A percentile compares a stretch with the other conserved stretches of the same genome.
Evolutionary conservation across 2,113 vertebrate species (phyloP).

Genomic region (Prunella himalayana): DNA sequence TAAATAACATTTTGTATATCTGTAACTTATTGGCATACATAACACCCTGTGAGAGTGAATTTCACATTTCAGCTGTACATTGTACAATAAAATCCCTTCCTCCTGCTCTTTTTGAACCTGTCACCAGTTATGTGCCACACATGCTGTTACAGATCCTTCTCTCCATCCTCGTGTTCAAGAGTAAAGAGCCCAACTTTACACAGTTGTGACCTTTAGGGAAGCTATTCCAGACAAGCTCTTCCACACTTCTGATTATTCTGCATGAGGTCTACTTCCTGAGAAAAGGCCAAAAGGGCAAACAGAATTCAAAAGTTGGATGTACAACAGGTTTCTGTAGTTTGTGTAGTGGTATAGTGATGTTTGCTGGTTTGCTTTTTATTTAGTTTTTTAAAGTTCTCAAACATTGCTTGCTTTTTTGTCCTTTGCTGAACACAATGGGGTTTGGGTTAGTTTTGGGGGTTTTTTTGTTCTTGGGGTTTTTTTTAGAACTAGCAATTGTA

Average conservation of each 20-base stretch:
- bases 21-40: not conserved
- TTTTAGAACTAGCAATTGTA: not conserved
- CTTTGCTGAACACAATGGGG: not conserved
- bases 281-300: not conserved
- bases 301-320: not conserved
- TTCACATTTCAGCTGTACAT: not conserved
- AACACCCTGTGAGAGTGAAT: not conserved
- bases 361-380: not conserved
- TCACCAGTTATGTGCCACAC: not conserved
- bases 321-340: not conserved
- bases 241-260: not conserved
- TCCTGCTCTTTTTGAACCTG: not conserved
- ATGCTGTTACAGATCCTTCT: not conserved
- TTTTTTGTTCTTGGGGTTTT: rapidly evolving
- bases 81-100: not conserved
- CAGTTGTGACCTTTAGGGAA: not conserved
- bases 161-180: not conserved
- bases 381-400: not conserved
- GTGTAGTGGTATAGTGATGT: not conserved
- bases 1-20: not conserved
- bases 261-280: not conserved
- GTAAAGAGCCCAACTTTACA: not conserved
- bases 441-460: too few relatives aligned
- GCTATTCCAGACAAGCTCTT: not conserved
- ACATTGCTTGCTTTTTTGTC: not conserved